Percentiles rank a stretch among this genome's conserved stretches.
These are phyloP conservation scores for Boloria selene DNA, from an alignment of 2,888 invertebrate species.

Conservation along the genomic window DNA sequence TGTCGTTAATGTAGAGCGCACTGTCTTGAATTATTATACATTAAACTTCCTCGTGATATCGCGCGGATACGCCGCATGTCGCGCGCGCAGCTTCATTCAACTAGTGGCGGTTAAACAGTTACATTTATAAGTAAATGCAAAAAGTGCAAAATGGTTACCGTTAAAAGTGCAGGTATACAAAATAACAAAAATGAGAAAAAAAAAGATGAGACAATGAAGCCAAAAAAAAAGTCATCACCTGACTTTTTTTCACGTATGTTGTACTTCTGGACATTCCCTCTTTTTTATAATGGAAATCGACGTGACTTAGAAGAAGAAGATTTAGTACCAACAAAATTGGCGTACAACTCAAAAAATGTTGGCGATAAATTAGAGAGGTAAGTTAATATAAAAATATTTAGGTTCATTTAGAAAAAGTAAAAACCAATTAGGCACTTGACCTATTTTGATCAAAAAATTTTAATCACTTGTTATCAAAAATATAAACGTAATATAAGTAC, in stretches of 20 bases:
- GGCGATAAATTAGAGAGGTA: slow-evolving; percentile 87
- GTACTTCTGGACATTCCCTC: slow-evolving; percentile 89
- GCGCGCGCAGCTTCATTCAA: slow-evolving; percentile 28
- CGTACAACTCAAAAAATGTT: slow-evolving; percentile 86
- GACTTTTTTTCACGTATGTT: slow-evolving; percentile 82
- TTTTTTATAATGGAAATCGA: slow-evolving; percentile 88
- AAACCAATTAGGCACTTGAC: neutral
- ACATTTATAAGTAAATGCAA: slow-evolving; percentile 14
- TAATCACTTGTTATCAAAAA: too few species aligned
- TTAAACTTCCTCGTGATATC: slow-evolving; percentile 27
- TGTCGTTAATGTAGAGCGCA: slow-evolving; percentile 35
- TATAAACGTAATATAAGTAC: too few species aligned
- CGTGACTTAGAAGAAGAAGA: slow-evolving; percentile 88
- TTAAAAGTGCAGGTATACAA: slow-evolving; percentile 34
- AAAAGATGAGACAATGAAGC: slow-evolving; percentile 38
- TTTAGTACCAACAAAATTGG: slow-evolving; percentile 86
- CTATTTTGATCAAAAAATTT: neutral
- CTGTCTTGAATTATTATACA: slow-evolving; percentile 10
- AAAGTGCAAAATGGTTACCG: slow-evolving; percentile 30
- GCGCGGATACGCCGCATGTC: slow-evolving; percentile 31
- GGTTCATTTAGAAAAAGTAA: neutral
- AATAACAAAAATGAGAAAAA: slow-evolving; percentile 42
- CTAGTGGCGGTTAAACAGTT: slow-evolving; percentile 6
- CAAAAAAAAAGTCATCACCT: slow-evolving; percentile 55
- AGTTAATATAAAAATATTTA: slow-evolving; percentile 37